A percentile compares a stretch with the other conserved stretches of the same genome.
These are phyloP conservation scores for Pammene fasciana DNA, from an alignment of 2,888 invertebrate species.

Conservation along the genomic window DNA sequence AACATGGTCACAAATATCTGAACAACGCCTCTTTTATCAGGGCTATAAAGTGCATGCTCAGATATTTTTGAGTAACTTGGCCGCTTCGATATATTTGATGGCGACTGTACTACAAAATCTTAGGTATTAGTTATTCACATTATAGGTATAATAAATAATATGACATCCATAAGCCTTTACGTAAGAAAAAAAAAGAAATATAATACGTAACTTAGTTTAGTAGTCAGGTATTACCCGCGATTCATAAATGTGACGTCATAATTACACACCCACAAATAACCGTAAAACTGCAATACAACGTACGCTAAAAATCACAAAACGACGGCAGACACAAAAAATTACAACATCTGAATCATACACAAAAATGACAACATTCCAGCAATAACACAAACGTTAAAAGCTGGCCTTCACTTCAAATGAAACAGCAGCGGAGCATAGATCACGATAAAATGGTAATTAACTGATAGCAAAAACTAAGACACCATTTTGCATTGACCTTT, in stretches of 20 bases:
- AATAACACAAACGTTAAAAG: slow-evolving; percentile 15
- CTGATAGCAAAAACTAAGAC: slow-evolving; percentile 1
- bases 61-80: no score
- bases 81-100: no score
- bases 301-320: not conserved
- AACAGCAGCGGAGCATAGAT: not conserved
- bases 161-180: no score
- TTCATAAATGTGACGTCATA: not conserved
- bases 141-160: no score
- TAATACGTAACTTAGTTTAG: not conserved
- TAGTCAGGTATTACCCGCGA: not conserved
- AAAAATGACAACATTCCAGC: not conserved
- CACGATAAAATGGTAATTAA: slow-evolving; percentile 7
- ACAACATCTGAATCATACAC: not conserved
- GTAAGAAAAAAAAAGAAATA: no score
- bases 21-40: no score
- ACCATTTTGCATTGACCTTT: slow-evolving; percentile 19
- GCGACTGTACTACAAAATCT: no score
- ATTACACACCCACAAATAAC: not conserved
- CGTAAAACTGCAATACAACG: not conserved
- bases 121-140: no score
- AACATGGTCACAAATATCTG: no score
- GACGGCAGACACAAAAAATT: slow-evolving; percentile 4
- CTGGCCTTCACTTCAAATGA: not conserved
- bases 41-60: no score